Percentiles rank a stretch among this genome's conserved stretches.
Conservation (phyloP, 2,888 invertebrate species). For the Lochmaea capreae region DNA sequence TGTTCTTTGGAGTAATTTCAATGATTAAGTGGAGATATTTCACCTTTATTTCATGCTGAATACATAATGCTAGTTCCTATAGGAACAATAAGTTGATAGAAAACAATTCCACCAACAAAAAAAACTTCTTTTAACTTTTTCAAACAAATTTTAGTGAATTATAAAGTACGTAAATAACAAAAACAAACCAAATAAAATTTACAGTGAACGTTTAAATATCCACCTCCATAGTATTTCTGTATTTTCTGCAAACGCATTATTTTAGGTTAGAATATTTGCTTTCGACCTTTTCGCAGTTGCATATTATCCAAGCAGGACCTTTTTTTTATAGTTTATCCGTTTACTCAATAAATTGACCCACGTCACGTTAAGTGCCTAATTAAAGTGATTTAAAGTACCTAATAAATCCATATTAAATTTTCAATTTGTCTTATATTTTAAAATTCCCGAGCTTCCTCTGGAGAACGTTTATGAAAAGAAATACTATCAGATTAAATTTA, state of each 20-base stretch:
- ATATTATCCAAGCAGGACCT: neutral
- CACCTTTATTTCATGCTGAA: conserved; percentile 23
- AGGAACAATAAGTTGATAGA: too few relatives aligned
- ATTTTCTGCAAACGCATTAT: too few relatives aligned
- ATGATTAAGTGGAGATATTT: conserved; percentile 26
- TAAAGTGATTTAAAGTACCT: neutral
- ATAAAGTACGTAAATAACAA: too few relatives aligned
- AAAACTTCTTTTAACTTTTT: too few relatives aligned
- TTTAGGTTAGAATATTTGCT: neutral
- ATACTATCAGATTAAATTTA: conserved; percentile 7
- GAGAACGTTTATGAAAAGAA: neutral
- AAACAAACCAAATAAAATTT: too few relatives aligned
- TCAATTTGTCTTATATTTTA: conserved; percentile 4
- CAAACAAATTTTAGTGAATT: too few relatives aligned
- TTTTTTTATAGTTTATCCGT: neutral
- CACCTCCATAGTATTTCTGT: too few relatives aligned
- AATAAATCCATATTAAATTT: conserved; percentile 7
- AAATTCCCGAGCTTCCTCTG: neutral
- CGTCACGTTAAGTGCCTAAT: neutral
- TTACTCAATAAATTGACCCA: conserved; percentile 2
- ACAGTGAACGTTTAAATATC: too few relatives aligned
- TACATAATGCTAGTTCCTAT: neutral
- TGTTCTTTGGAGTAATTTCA: conserved; percentile 11
- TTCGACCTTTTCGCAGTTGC: neutral
- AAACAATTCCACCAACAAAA: too few relatives aligned